Evolutionary conservation across 2,113 vertebrate genomes (phyloP).

Genomic region (Scomber scombrus): DNA sequence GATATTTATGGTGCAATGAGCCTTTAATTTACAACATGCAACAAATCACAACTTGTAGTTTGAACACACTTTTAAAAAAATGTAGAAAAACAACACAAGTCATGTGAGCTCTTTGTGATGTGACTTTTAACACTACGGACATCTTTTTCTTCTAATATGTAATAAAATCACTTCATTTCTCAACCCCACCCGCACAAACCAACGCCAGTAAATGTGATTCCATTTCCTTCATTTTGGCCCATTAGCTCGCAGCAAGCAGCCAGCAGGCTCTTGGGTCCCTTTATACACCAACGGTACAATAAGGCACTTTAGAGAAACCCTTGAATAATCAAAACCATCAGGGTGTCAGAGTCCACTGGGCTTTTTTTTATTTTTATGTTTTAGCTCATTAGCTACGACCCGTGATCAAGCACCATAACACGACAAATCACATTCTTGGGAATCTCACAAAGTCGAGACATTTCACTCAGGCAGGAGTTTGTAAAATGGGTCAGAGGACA

Average conservation of each 20-base stretch:
- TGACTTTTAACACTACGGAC: constrained; percentile 27
- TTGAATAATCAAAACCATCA: background rate
- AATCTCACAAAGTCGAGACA: no score
- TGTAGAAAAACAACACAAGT: constrained; percentile 45
- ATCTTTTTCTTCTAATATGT: constrained; percentile 7
- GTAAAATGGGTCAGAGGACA: no score
- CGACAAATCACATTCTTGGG: no score
- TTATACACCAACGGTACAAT: constrained; percentile 37
- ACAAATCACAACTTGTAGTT: constrained; percentile 54
- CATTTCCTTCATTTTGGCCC: background rate
- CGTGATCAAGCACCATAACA: no score
- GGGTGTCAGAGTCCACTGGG: constrained; percentile 28
- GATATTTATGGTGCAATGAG: constrained; percentile 53
- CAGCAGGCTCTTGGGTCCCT: no score
- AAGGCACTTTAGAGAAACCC: constrained; percentile 70
- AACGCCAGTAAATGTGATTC: no score
- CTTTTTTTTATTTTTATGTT: background rate
- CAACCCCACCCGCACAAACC: background rate
- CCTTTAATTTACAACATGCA: constrained; percentile 71
- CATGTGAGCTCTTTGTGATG: constrained; percentile 58
- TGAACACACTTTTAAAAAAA: constrained; percentile 48
- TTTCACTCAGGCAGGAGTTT: no score
- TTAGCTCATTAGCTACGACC: background rate
- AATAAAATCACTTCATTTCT: constrained; percentile 30
- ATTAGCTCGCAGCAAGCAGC: background rate